Conservation (phyloP, 2,888 invertebrate species). For the Platycheirus albimanus region DNA sequence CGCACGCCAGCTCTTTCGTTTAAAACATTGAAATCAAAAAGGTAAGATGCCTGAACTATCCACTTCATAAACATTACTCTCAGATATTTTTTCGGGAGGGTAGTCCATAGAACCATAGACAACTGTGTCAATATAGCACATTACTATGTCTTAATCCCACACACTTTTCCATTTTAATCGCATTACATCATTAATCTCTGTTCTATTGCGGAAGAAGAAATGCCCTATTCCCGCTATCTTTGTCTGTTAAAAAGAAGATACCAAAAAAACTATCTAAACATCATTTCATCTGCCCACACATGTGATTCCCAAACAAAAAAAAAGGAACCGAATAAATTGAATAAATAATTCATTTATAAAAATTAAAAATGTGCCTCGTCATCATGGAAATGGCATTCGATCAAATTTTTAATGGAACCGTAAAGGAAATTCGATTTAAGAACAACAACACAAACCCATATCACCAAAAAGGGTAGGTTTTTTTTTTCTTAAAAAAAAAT, state of each 20-base stretch:
- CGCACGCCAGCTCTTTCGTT: conserved; percentile 2
- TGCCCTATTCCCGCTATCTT: conserved; percentile 28
- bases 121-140: conserved; percentile 7
- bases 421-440: conserved; percentile 40
- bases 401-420: conserved; percentile 66
- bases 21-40: neutral
- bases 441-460: conserved; percentile 21
- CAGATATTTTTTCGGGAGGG: neutral
- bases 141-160: neutral
- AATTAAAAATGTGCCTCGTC: conserved; percentile 70
- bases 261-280: conserved; percentile 7
- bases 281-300: conserved; percentile 49
- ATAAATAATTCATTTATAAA: conserved; percentile 73
- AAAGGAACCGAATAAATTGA: conserved; percentile 42
- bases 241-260: neutral
- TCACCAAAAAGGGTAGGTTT: conserved; percentile 34
- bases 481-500: conserved; percentile 33
- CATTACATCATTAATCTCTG: conserved; percentile 57
- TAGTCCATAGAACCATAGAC: neutral
- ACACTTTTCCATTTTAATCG: conserved; percentile 14
- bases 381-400: conserved; percentile 70
- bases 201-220: conserved; percentile 41
- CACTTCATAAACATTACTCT: neutral
- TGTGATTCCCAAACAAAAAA: conserved; percentile 24
- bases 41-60: no score